These are phyloP conservation scores for Phyto melanocephala DNA, from an alignment of 2,888 invertebrate genomes.

Conservation along the genomic window DNA sequence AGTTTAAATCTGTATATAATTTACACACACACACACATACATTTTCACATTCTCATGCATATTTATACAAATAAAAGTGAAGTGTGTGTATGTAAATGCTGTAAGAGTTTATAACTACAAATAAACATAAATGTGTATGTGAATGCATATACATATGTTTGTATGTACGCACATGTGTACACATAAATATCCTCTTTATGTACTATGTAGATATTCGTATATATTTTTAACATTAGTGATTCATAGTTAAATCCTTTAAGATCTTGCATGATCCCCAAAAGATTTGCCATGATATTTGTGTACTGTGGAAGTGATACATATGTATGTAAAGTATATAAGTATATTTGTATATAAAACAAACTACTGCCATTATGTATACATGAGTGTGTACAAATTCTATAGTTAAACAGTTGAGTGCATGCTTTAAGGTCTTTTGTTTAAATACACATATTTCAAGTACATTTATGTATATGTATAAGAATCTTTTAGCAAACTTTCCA, in stretches of 20 bases:
- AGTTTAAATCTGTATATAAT: slow-evolving; percentile 19
- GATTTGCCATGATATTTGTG: slow-evolving; percentile 46
- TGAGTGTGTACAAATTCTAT: not conserved
- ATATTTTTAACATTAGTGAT: slow-evolving; percentile 51
- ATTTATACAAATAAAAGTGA: slow-evolving; percentile 22
- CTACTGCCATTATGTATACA: not conserved
- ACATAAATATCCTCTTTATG: too few species aligned
- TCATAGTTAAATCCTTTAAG: slow-evolving; percentile 58
- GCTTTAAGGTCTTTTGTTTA: slow-evolving; percentile 1
- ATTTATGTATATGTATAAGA: slow-evolving; percentile 1
- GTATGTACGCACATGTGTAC: not conserved
- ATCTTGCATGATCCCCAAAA: slow-evolving; percentile 60
- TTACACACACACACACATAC: too few species aligned
- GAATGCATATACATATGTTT: not conserved
- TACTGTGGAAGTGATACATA: slow-evolving; percentile 4
- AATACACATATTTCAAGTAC: not conserved
- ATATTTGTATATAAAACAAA: not conserved
- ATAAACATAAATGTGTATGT: not conserved
- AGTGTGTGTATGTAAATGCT: slow-evolving; percentile 1
- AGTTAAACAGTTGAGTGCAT: slow-evolving; percentile 11
- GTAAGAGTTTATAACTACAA: not conserved
- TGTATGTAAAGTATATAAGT: not conserved
- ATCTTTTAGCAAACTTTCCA: not conserved
- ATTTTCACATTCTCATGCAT: not conserved
- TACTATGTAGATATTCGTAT: too few species aligned